A percentile compares a stretch with the other conserved stretches of the same genome.
These are phyloP conservation scores for Pterostichus niger DNA, from an alignment of 2,888 invertebrate genomes.

Conservation along the genomic window DNA sequence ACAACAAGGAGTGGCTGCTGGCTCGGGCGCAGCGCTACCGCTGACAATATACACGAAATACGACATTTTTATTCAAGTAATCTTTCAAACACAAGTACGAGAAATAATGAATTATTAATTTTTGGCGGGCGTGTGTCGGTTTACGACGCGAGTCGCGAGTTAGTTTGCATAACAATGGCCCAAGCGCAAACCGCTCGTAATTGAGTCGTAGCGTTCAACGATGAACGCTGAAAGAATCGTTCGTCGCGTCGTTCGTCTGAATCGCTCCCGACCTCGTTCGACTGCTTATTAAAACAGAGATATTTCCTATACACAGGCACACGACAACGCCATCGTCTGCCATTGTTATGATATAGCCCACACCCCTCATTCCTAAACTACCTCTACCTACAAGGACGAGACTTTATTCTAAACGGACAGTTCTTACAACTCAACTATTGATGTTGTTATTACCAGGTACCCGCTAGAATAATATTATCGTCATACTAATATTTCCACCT, in stretches of 20 bases:
- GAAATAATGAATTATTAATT: slow-evolving; percentile 67
- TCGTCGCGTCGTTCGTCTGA: slow-evolving; percentile 13
- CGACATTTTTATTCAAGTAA: slow-evolving; percentile 67
- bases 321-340: slow-evolving; percentile 17
- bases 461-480: no score
- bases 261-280: slow-evolving; percentile 49
- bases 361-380: neutral
- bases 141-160: slow-evolving; percentile 58
- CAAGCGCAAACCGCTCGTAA: slow-evolving; percentile 55
- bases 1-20: slow-evolving; percentile 59
- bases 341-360: slow-evolving; percentile 33
- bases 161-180: slow-evolving; percentile 65
- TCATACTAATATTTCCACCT: no score
- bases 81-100: slow-evolving; percentile 66
- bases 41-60: slow-evolving; percentile 67
- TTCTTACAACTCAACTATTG: neutral
- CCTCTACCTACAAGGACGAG: neutral
- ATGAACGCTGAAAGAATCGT: slow-evolving; percentile 48
- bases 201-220: slow-evolving; percentile 63
- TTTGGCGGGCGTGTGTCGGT: slow-evolving; percentile 52
- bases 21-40: slow-evolving; percentile 21
- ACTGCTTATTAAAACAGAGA: slow-evolving; percentile 41
- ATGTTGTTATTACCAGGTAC: no score
- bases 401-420: neutral
- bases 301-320: slow-evolving; percentile 40